Evolutionary conservation across 1,140 invertebrate genomes (phyloP).

Genomic region (Lepidurus packardi): DNA sequence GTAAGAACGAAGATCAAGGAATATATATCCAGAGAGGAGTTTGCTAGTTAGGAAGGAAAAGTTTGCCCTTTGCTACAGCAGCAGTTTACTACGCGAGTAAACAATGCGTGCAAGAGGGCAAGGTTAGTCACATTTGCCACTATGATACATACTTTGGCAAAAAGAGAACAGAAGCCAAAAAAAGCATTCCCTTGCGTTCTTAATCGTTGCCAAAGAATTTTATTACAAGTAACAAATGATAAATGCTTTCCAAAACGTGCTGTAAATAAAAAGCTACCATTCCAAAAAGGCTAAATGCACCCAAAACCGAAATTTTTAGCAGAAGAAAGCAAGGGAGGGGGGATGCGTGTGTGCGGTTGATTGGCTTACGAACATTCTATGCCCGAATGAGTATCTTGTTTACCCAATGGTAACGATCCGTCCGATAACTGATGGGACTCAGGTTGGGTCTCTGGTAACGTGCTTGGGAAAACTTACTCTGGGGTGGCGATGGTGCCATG

Average conservation of each 20-base stretch:
- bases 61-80: not conserved
- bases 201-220: not conserved
- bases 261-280: not conserved
- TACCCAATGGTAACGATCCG: conserved; percentile 15
- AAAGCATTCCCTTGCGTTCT: not conserved
- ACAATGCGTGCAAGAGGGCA: conserved; percentile 6
- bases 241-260: not conserved
- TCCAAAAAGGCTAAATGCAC: not conserved
- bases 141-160: not conserved
- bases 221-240: conserved; percentile 4
- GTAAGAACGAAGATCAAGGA: not conserved
- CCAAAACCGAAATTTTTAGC: not conserved
- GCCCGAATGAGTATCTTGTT: conserved; percentile 11
- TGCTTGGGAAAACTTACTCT: not conserved
- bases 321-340: not conserved
- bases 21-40: not conserved
- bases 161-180: not conserved
- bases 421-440: not conserved
- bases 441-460: not conserved
- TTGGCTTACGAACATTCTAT: not conserved
- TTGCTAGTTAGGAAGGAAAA: not conserved
- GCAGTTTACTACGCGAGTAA: not conserved
- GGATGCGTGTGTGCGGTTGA: not conserved
- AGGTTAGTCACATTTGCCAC: not conserved
- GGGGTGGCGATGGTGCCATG: not conserved